Conservation (phyloP, 2,888 invertebrate genomes). For the Metallyticus violacea region DNA sequence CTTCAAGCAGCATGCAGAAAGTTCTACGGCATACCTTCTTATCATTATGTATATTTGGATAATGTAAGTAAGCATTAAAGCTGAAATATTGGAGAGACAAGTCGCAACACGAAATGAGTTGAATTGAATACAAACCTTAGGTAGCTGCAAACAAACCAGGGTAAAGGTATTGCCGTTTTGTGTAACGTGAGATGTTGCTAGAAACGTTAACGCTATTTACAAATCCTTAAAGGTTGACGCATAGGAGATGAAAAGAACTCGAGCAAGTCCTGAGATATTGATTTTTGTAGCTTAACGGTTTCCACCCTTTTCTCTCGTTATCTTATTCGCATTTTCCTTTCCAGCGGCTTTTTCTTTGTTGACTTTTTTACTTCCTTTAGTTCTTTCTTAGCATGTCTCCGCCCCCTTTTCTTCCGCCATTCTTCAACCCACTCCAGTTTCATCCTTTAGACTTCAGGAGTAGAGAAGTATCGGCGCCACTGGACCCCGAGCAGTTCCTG, state of each 20-base stretch:
- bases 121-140: too few species aligned
- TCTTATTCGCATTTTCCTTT: background rate
- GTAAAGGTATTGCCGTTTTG: too few species aligned
- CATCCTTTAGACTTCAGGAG: background rate
- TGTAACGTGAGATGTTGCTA: background rate
- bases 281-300: conserved; percentile 1
- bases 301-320: background rate
- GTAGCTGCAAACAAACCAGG: too few species aligned
- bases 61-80: too few species aligned
- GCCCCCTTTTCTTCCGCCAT: conserved; percentile 31
- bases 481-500: background rate
- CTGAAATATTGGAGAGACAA: too few species aligned
- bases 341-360: background rate
- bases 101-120: too few species aligned
- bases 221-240: background rate
- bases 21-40: too few species aligned
- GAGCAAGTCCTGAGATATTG: background rate
- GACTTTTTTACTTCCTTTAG: background rate
- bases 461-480: background rate
- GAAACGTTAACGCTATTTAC: background rate
- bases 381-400: conserved; percentile 18
- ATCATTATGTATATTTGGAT: too few species aligned
- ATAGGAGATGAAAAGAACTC: background rate
- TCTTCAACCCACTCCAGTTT: conserved; percentile 3
- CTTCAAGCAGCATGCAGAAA: too few species aligned